Conservation (phyloP, 1,140 invertebrate species). For the Panulirus ornatus region DNA sequence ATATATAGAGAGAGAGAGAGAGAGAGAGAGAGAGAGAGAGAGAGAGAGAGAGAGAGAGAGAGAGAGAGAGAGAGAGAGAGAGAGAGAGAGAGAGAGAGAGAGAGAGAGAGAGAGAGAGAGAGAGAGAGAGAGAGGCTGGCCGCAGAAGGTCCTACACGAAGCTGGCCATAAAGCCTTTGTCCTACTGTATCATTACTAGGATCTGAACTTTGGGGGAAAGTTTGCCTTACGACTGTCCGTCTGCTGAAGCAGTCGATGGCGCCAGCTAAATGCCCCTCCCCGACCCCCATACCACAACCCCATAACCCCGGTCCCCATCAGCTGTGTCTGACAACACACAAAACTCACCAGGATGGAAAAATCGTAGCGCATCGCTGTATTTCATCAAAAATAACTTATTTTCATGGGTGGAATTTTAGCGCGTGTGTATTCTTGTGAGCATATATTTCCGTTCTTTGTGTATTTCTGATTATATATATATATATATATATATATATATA, state of each 20-base stretch:
- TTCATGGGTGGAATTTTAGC: too few relatives aligned
- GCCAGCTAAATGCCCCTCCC: neutral
- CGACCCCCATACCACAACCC: neutral
- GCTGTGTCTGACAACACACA: too few relatives aligned
- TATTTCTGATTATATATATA: conserved; percentile 21
- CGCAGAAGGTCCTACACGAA: neutral
- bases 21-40: neutral
- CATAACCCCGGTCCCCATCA: neutral
- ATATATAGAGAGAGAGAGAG: too few relatives aligned
- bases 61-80: neutral
- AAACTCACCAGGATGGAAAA: too few relatives aligned
- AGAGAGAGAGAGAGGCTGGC: conserved; percentile 11
- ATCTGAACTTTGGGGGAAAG: conserved; percentile 4
- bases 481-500: conserved; percentile 44
- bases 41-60: neutral
- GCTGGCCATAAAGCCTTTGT: neutral
- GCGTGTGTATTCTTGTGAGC: too few relatives aligned
- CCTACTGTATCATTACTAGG: neutral
- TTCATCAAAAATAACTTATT: too few relatives aligned
- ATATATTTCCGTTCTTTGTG: too few relatives aligned
- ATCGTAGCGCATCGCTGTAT: too few relatives aligned
- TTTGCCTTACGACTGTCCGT: neutral
- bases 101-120: conserved; percentile 15
- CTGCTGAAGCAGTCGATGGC: neutral
- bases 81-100: conserved; percentile 7